Evolutionary conservation across 2,113 vertebrate genomes (phyloP).

Genomic region (Nothobranchius kuhntae): DNA sequence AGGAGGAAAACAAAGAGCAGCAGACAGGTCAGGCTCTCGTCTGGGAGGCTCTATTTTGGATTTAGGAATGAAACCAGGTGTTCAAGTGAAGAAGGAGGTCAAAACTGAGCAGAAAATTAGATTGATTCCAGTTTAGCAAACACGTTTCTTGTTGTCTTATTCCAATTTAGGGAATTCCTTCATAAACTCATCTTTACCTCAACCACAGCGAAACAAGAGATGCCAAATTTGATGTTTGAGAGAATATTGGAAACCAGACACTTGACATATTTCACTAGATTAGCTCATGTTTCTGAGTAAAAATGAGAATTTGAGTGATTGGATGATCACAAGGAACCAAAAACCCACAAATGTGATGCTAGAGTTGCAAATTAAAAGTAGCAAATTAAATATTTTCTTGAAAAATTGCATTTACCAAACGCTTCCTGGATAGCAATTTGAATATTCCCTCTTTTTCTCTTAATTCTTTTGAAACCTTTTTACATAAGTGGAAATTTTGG

Average conservation of each 20-base stretch:
- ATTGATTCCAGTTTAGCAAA: too few species aligned
- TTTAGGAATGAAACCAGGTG: background rate
- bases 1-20: constrained; percentile 59
- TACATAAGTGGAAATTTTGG: constrained; percentile 56
- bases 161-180: too few species aligned
- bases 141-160: too few species aligned
- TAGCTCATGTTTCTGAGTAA: background rate
- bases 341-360: background rate
- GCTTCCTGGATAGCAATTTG: constrained; percentile 12
- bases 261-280: background rate
- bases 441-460: constrained; percentile 10
- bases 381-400: constrained; percentile 16
- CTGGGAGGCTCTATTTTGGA: constrained; percentile 37
- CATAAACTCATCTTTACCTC: constrained; percentile 6
- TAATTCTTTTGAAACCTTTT: constrained; percentile 26
- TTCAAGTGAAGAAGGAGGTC: constrained; percentile 47
- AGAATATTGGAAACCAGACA: too few species aligned
- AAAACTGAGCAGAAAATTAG: constrained; percentile 5
- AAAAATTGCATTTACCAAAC: too few species aligned
- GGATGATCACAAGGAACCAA: too few species aligned
- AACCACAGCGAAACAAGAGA: background rate
- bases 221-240: background rate
- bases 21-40: constrained; percentile 66
- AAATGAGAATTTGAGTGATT: too few species aligned
- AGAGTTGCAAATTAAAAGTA: constrained; percentile 13